These are phyloP conservation scores for Hypena proboscidalis DNA, from an alignment of 2,888 invertebrate genomes.

Conservation along the genomic window DNA sequence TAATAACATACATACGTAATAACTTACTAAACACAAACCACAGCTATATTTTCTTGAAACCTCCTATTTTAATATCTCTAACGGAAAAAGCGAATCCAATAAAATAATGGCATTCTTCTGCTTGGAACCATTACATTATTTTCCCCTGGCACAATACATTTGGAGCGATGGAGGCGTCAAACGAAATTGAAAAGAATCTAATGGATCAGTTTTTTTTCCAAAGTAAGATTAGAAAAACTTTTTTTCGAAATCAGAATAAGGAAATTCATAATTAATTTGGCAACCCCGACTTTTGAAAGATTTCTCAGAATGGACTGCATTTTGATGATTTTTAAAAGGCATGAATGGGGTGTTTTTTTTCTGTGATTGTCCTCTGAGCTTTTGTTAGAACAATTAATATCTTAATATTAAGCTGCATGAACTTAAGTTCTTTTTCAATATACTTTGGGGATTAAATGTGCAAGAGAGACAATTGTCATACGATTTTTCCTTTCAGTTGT, in stretches of 20 bases:
- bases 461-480: no score
- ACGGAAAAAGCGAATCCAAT: constrained; percentile 30
- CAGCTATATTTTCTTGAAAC: constrained; percentile 3
- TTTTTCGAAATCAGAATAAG: constrained; percentile 44
- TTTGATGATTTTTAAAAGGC: constrained; percentile 19
- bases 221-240: constrained; percentile 53
- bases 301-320: constrained; percentile 30
- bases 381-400: background rate
- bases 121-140: constrained; percentile 41
- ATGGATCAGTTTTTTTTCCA: constrained; percentile 53
- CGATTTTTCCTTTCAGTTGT: no score
- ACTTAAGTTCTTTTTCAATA: no score
- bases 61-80: constrained; percentile 4
- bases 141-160: constrained; percentile 43
- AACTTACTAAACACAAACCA: background rate
- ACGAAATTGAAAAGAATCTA: constrained; percentile 55
- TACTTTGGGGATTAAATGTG: no score
- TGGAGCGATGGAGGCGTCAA: constrained; percentile 45
- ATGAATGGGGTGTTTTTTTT: constrained; percentile 19
- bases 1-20: no score
- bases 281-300: constrained; percentile 34
- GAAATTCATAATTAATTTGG: constrained; percentile 56
- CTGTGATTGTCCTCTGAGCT: background rate
- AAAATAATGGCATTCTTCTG: constrained; percentile 40
- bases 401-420: background rate